Percentiles rank a stretch among this genome's conserved stretches.
These are phyloP conservation scores for Zootermopsis nevadensis DNA, from an alignment of 2,888 invertebrate genomes.

Conservation along the genomic window DNA sequence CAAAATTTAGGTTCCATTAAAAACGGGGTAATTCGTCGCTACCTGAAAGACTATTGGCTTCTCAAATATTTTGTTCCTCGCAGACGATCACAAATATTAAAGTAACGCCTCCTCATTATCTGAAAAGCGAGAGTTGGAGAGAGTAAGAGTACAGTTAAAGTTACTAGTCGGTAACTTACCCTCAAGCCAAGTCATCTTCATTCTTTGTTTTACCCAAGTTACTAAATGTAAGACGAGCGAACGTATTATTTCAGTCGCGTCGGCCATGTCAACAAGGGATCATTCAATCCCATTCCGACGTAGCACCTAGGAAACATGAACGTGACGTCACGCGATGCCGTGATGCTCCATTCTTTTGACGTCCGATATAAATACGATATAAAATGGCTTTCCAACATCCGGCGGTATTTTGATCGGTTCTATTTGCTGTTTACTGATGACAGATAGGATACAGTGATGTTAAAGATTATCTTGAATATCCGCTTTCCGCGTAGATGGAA, in stretches of 20 bases:
- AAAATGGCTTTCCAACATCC: conserved; percentile 15
- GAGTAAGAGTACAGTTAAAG: too few relatives aligned
- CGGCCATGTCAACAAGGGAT: neutral
- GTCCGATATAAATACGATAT: neutral
- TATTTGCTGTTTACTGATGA: neutral
- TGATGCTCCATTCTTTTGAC: neutral
- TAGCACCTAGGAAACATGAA: neutral
- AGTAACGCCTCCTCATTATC: too few relatives aligned
- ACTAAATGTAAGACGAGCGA: neutral
- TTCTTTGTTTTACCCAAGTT: neutral
- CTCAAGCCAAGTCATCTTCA: too few relatives aligned
- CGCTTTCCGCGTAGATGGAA: neutral
- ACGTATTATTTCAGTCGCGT: neutral
- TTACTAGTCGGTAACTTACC: neutral
- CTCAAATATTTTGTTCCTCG: too few relatives aligned
- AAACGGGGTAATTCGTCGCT: too few relatives aligned
- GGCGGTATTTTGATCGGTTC: neutral
- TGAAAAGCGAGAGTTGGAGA: too few relatives aligned
- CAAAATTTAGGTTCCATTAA: too few relatives aligned
- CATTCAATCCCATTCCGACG: neutral
- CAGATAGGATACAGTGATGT: conserved; percentile 14
- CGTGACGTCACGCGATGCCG: neutral
- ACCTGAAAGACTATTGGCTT: too few relatives aligned
- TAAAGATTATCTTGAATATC: conserved; percentile 16
- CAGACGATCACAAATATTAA: too few relatives aligned